Evolutionary conservation across 2,888 invertebrate species (phyloP), one percentile per base, ranked within the genome.

Genomic region (Andrena minutula): DNA sequence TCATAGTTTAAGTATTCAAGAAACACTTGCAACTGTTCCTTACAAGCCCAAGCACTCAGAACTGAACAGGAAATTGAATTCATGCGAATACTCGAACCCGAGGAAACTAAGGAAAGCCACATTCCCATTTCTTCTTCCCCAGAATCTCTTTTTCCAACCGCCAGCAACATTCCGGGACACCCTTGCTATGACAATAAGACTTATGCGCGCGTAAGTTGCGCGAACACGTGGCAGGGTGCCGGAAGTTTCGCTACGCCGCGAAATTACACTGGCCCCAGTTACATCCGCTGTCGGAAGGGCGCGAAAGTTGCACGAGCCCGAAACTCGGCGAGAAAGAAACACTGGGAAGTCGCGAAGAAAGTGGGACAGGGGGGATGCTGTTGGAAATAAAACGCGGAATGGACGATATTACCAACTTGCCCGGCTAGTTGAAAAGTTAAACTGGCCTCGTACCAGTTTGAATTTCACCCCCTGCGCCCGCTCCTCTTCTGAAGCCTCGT

Each of bases 331-430:
- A 28, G 30, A 23, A 75, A 47, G 75, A 58, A 66, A 41, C 58
- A 60, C 26, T 30, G 30, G 32, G 68, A 60, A 70, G n/a, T 60
- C n/a, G 56, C 16, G 51, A 64, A 20, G 64, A 64, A 53, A 60
- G 64, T 56, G 58, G 23, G 68, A 16, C 53, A 30, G 26, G 53
- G 26, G 41, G 16, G 1, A 3, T 41, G 16, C 41, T 16, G 56
- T 6, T 28, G 64, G 60, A 64, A 70, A 77, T 81, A 77, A 81
- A 81, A 73, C 73, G 77, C 8, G 68, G 51, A 73, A 70, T 20
- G 63, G 73, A 73, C 69, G 72, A 77, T 77, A 77, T 77, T 73
- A 77, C 64, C 32, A 49, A 77, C 65, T 77, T 60, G 66, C 68
- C 26, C 20, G 51, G 58, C 41, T 35, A 28, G 56, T 73, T 56